Conservation (phyloP, 2,888 invertebrate genomes). For the Adelphocoris suturalis region DNA sequence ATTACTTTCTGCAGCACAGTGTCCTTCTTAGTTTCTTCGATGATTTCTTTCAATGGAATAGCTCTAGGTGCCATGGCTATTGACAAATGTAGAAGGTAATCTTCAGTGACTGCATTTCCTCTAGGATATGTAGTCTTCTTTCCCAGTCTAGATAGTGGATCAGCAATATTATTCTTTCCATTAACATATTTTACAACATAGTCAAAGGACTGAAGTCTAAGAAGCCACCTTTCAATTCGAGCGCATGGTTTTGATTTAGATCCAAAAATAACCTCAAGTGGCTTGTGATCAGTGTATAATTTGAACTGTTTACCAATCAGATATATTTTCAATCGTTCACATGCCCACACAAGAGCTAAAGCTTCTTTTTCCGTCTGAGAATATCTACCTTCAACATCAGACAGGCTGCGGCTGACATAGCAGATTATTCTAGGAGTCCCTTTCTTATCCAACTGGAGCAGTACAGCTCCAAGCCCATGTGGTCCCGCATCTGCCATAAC, state of each 20-base stretch:
- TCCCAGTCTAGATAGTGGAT: too few relatives aligned
- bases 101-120: too few relatives aligned
- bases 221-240: constrained; percentile 30
- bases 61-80: too few relatives aligned
- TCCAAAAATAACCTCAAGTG: neutral
- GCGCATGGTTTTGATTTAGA: neutral
- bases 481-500: constrained; percentile 61
- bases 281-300: constrained; percentile 14
- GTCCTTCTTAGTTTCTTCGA: too few relatives aligned
- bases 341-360: constrained; percentile 40
- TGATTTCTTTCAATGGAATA: too few relatives aligned
- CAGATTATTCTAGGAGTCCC: constrained; percentile 34
- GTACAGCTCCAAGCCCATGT: constrained; percentile 46
- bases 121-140: too few relatives aligned
- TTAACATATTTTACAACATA: neutral
- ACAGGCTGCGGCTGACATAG: constrained; percentile 53
- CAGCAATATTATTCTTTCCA: constrained; percentile 40
- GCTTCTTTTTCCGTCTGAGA: constrained; percentile 68
- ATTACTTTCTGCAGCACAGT: too few relatives aligned
- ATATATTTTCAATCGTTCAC: constrained; percentile 9
- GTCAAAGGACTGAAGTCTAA: constrained; percentile 7
- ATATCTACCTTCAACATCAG: constrained; percentile 53
- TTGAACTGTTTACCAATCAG: constrained; percentile 25
- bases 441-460: neutral
- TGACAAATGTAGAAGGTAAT: too few relatives aligned